Base-by-base conservation (phyloP, 1,140 invertebrate genomes). In the Theocolax elegans region DNA sequence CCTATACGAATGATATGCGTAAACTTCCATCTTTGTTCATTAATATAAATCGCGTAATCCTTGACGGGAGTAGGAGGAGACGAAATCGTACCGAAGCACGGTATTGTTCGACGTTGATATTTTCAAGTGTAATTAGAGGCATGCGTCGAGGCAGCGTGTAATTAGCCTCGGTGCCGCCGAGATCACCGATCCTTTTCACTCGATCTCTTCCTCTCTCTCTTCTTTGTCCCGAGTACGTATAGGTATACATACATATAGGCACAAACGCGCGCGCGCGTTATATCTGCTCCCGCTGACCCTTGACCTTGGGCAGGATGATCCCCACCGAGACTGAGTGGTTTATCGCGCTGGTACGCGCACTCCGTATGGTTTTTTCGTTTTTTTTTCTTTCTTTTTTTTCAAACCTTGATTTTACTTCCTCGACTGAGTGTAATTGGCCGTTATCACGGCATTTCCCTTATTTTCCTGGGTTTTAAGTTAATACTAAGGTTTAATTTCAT, bases 91-190 rank as follows among this genome's bases (percentile, higher is more conserved):
- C n/a, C n/a, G n/a, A n/a, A n/a, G n/a, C n/a, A n/a, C n/a, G n/a
- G n/a, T n/a, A n/a, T n/a, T 42, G 56, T 62, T 68, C 31, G 23
- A 27, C 44, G 2, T 29, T 38, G 40, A 38, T 58, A 48, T 62
- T 58, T 62, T 58, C 49, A 31, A 44, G 59, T 46, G 48, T 48
- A 69, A 69, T 69, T 69, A 69, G 59, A 63, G 49, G 27, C 38
- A 40, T 49, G 25, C 67, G 58, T 44, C 59, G 25, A 38, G 12
- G 31, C 35, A 12, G 49, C 49, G 25, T 63, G 67, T 63, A 69
- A 69, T 69, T 69, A 69, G 49, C 35, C 35, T 19, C 51, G 63
- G 35, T 59, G 59, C 58, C 56, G 67, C 46, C 31, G n/a, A 46
- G 38, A 66, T 31, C 49, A 31, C 2, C 46, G 54, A 58, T 56